Evolutionary conservation across 2,113 vertebrate species (phyloP).

Genomic region (Brachionichthys hirsutus): DNA sequence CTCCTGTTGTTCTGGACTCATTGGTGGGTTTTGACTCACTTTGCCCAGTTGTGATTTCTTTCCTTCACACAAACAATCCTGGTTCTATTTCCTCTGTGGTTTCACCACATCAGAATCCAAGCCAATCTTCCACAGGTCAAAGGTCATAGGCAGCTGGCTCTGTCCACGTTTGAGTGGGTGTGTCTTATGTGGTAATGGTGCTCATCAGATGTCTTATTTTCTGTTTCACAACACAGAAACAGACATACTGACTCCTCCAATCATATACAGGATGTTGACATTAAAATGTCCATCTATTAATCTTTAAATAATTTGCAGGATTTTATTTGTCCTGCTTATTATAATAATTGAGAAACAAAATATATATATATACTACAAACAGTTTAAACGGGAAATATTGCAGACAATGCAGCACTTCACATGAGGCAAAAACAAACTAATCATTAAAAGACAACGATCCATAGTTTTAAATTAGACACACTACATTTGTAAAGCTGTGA

Average conservation of each 20-base stretch:
- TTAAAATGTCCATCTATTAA: neutral
- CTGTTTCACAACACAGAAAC: neutral
- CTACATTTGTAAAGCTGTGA: too few relatives aligned
- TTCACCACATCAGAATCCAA: slow-evolving; percentile 32
- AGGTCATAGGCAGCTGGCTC: slow-evolving; percentile 30
- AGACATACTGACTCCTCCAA: neutral
- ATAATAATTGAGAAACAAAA: too few relatives aligned
- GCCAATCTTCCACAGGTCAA: slow-evolving; percentile 43
- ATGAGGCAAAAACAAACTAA: too few relatives aligned
- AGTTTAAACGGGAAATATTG: too few relatives aligned
- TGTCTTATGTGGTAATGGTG: neutral
- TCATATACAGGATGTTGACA: neutral
- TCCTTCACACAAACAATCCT: slow-evolving; percentile 34
- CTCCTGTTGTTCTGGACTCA: slow-evolving; percentile 50
- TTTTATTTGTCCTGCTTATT: neutral
- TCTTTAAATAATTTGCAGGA: neutral
- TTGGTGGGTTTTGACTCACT: slow-evolving; percentile 47
- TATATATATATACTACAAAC: too few relatives aligned
- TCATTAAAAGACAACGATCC: too few relatives aligned
- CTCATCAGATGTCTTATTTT: neutral
- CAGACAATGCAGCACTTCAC: too few relatives aligned
- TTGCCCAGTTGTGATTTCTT: slow-evolving; percentile 57
- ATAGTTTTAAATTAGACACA: too few relatives aligned
- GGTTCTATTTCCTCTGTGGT: neutral
- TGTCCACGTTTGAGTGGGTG: slow-evolving; percentile 13